Conservation (phyloP, 2,888 invertebrate species). For the Steromphala cineraria region DNA sequence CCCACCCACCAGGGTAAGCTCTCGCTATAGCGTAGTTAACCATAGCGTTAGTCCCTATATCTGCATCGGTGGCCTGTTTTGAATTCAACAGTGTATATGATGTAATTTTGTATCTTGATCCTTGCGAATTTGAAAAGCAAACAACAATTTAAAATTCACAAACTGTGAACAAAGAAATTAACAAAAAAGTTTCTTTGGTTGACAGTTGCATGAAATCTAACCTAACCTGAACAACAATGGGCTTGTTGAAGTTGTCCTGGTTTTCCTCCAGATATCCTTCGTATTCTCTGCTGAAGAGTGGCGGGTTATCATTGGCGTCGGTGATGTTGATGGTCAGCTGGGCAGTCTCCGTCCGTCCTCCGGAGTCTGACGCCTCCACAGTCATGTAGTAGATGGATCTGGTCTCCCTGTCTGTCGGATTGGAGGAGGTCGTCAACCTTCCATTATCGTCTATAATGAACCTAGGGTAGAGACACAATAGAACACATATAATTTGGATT, state of each 20-base stretch:
- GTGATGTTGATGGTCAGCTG: constrained; percentile 62
- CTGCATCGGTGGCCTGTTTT: constrained; percentile 83
- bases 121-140: too few relatives aligned
- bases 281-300: constrained; percentile 60
- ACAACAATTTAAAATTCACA: too few relatives aligned
- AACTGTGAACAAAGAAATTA: too few relatives aligned
- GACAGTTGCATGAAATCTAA: too few relatives aligned
- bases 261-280: constrained; percentile 82
- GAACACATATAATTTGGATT: too few relatives aligned
- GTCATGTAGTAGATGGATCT: constrained; percentile 87
- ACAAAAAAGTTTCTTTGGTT: too few relatives aligned
- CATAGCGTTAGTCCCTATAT: constrained; percentile 67
- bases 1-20: not conserved
- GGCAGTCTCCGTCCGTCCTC: constrained; percentile 77
- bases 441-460: constrained; percentile 84
- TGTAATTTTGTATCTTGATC: too few relatives aligned
- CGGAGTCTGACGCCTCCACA: constrained; percentile 87
- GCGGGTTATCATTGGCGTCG: constrained; percentile 69
- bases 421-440: constrained; percentile 80
- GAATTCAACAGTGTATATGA: too few relatives aligned
- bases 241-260: constrained; percentile 84
- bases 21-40: constrained; percentile 43
- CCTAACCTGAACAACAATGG: constrained; percentile 82
- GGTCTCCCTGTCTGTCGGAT: constrained; percentile 84
- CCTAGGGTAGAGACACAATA: constrained; percentile 46